These are phyloP conservation scores for Danaus plexippus DNA, from an alignment of 1,140 invertebrate species.

Conservation along the genomic window DNA sequence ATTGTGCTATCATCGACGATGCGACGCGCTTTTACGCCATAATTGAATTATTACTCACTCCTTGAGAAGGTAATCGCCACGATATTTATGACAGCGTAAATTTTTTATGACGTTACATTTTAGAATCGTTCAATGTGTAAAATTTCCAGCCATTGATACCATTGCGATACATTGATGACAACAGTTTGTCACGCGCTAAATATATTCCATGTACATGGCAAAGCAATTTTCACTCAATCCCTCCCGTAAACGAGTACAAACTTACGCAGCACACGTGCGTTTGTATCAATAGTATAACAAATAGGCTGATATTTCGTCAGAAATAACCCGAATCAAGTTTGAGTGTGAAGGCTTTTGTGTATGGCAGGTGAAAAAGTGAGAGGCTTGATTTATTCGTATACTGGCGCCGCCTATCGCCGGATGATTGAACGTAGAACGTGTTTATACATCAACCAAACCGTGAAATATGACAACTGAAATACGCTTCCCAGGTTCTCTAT, in stretches of 20 bases:
- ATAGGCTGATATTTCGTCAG: constrained; percentile 70
- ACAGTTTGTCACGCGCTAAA: constrained; percentile 12
- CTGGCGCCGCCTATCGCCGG: constrained; percentile 61
- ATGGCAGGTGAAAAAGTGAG: constrained; percentile 72
- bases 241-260: constrained; percentile 64
- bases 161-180: no score
- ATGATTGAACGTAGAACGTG: constrained; percentile 67
- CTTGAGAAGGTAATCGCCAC: constrained; percentile 30
- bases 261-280: constrained; percentile 63
- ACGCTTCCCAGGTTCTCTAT: constrained; percentile 35
- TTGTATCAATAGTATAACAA: constrained; percentile 70
- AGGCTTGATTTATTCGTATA: constrained; percentile 67
- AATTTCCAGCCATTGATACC: no score
- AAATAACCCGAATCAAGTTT: constrained; percentile 72
- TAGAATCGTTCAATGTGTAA: neutral
- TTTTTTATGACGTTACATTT: constrained; percentile 7
- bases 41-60: constrained; percentile 37
- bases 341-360: constrained; percentile 67
- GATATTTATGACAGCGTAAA: constrained; percentile 37
- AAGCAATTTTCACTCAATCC: constrained; percentile 66
- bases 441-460: constrained; percentile 61
- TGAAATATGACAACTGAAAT: constrained; percentile 64
- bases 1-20: constrained; percentile 44
- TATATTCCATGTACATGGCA: constrained; percentile 59
- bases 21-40: constrained; percentile 29